Conservation (phyloP, 2,797 vertebrate genomes). For the Philypnodon macrostomus region DNA sequence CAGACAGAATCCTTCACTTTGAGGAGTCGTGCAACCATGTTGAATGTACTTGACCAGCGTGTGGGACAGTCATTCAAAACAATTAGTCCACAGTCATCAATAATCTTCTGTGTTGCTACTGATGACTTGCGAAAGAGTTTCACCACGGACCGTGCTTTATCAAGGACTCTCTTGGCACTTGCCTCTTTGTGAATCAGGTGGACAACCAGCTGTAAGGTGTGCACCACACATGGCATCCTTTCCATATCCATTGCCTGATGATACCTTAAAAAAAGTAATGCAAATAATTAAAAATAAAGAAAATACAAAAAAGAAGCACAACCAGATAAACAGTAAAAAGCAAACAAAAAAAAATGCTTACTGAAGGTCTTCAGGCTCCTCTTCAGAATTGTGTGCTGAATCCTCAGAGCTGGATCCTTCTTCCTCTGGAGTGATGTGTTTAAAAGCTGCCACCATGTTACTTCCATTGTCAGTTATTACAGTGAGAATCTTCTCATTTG, state of each 20-base stretch:
- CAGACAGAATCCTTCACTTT: conserved; percentile 30
- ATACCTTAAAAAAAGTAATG: not conserved
- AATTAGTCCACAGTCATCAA: conserved; percentile 8
- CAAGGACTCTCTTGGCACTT: conserved; percentile 1
- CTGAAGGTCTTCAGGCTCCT: not conserved
- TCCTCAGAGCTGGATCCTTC: conserved; percentile 8
- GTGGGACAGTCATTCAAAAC: conserved; percentile 36
- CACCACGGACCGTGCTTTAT: conserved; percentile 5
- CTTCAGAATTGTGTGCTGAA: not conserved
- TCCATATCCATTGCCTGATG: conserved; percentile 12
- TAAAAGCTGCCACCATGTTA: conserved; percentile 28
- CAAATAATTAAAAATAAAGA: not conserved
- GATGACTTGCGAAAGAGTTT: conserved; percentile 13
- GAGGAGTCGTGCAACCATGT: conserved; percentile 28
- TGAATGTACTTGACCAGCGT: conserved; percentile 38
- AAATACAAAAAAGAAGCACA: not conserved
- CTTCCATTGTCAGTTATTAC: conserved; percentile 37
- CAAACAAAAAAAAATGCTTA: not conserved
- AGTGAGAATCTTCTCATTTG: conserved; percentile 19
- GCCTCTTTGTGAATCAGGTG: conserved; percentile 7
- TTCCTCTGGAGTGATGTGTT: not conserved
- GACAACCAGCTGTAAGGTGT: conserved; percentile 16
- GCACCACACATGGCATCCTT: not conserved
- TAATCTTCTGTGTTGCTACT: conserved; percentile 3
- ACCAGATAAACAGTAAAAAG: not conserved